A percentile compares a stretch with the other conserved stretches of the same genome.
Conservation (phyloP, 2,888 invertebrate species). For the Megalurothrips usitatus region DNA sequence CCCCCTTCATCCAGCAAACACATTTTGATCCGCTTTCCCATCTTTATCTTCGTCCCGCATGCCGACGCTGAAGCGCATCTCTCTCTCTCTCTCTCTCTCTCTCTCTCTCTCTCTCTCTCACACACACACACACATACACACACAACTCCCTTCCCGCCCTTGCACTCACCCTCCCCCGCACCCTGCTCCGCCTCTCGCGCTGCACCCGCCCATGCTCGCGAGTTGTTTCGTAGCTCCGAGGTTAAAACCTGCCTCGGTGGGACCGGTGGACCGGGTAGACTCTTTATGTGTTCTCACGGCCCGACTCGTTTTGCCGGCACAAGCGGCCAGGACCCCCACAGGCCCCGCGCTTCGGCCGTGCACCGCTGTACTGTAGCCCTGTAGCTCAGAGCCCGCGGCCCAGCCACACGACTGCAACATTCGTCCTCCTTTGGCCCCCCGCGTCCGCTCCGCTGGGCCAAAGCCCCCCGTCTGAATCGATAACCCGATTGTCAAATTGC, state of each 20-base stretch:
- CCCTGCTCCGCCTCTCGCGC: too few species aligned
- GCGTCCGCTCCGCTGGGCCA: background rate
- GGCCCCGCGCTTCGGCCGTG: background rate
- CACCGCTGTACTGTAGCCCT: background rate
- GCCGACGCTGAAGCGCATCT: background rate
- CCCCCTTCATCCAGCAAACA: background rate
- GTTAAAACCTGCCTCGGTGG: too few species aligned
- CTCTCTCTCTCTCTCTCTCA: too few species aligned
- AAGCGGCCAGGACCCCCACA: background rate
- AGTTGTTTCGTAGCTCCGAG: too few species aligned
- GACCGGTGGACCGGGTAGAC: too few species aligned
- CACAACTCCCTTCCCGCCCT: background rate
- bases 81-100: background rate
- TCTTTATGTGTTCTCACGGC: too few species aligned
- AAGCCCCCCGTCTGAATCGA: background rate
- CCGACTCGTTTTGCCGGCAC: too few species aligned
- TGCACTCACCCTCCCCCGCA: background rate
- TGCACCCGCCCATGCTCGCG: too few species aligned
- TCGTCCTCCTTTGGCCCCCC: background rate
- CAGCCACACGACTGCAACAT: too few species aligned
- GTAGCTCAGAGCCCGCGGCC: background rate
- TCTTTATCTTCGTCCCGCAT: background rate
- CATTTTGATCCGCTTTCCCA: slow-evolving; percentile 13
- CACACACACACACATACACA: too few species aligned
- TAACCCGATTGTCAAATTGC: slow-evolving; percentile 11